These are phyloP conservation scores for Oplegnathus fasciatus DNA, from an alignment of 2,113 vertebrate species.

Conservation along the genomic window DNA sequence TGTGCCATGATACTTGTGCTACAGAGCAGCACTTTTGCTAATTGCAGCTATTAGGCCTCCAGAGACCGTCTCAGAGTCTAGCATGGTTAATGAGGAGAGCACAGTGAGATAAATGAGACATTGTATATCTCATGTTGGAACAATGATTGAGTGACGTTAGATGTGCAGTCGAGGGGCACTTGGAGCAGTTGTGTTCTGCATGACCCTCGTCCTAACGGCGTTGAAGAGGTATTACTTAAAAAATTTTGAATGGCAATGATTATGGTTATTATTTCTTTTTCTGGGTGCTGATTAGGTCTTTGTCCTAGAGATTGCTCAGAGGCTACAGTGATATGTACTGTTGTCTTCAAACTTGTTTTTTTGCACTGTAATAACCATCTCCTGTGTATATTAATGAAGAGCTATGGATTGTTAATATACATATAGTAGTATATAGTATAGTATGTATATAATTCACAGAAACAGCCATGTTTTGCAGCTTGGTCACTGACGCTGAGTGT, in stretches of 20 bases:
- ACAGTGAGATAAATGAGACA: slow-evolving; percentile 75
- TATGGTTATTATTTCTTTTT: slow-evolving; percentile 45
- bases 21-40: slow-evolving; percentile 68
- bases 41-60: slow-evolving; percentile 79
- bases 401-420: neutral
- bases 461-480: neutral
- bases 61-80: slow-evolving; percentile 52
- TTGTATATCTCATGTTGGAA: slow-evolving; percentile 68
- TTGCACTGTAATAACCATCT: neutral
- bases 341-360: neutral
- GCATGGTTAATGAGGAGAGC: slow-evolving; percentile 73
- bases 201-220: slow-evolving; percentile 25
- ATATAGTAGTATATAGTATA: too few relatives aligned
- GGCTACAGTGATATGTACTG: neutral
- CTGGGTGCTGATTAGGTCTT: slow-evolving; percentile 56
- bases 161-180: slow-evolving; percentile 44
- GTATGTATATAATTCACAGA: too few relatives aligned
- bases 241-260: slow-evolving; percentile 46
- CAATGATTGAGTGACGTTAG: slow-evolving; percentile 57
- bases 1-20: slow-evolving; percentile 45
- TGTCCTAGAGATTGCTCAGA: slow-evolving; percentile 30
- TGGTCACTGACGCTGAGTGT: neutral
- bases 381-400: neutral
- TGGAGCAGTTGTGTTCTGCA: slow-evolving; percentile 4
- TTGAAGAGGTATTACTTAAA: slow-evolving; percentile 2